These are phyloP conservation scores for Drosophila ficusphila DNA, from an alignment of 1,140 invertebrate species.

Conservation along the genomic window DNA sequence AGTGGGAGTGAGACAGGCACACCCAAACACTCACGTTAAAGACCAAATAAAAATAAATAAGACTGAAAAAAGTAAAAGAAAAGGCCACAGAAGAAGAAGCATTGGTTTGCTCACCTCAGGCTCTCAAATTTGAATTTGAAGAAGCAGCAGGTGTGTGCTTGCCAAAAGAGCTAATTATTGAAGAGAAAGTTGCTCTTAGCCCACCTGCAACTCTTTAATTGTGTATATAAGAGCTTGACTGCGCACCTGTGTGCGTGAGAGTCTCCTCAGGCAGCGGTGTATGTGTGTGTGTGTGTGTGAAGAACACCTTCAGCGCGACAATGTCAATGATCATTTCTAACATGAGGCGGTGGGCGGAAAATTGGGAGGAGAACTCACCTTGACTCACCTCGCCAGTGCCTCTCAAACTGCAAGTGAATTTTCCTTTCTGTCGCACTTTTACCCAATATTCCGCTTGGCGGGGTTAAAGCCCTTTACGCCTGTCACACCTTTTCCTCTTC, in stretches of 20 bases:
- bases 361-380: slow-evolving; percentile 51
- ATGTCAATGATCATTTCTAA: slow-evolving; percentile 82
- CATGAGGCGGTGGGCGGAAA: slow-evolving; percentile 64
- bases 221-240: slow-evolving; percentile 2
- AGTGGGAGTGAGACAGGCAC: slow-evolving; percentile 19
- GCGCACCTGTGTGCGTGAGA: slow-evolving; percentile 7
- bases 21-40: background rate
- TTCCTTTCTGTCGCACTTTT: background rate
- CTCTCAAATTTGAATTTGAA: slow-evolving; percentile 2
- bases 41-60: slow-evolving; percentile 14
- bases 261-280: no score
- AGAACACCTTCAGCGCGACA: slow-evolving; percentile 78
- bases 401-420: slow-evolving; percentile 53
- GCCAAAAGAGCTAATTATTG: slow-evolving; percentile 37
- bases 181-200: slow-evolving; percentile 22
- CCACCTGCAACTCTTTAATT: slow-evolving; percentile 15
- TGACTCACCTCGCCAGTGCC: slow-evolving; percentile 51
- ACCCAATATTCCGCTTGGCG: background rate
- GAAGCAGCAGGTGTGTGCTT: slow-evolving; percentile 58
- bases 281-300: slow-evolving; percentile 32
- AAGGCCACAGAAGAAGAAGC: slow-evolving; percentile 41
- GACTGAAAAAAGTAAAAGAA: slow-evolving; percentile 30
- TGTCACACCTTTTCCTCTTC: slow-evolving; percentile 1
- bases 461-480: slow-evolving; percentile 41
- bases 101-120: slow-evolving; percentile 48